These are phyloP conservation scores for Myotis daubentonii DNA, from an alignment of 2,797 vertebrate genomes.

Conservation along the genomic window DNA sequence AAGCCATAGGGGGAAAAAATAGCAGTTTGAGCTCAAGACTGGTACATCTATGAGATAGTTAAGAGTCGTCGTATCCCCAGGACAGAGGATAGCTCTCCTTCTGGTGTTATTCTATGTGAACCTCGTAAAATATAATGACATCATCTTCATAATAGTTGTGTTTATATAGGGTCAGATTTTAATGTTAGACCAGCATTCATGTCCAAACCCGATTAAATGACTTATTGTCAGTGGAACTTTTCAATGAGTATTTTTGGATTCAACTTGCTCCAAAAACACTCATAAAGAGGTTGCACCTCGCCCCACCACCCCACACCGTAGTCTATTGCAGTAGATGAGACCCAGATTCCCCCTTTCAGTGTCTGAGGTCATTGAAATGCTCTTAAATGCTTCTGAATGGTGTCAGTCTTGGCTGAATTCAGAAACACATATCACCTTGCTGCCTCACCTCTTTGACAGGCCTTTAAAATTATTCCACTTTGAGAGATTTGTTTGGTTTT, in stretches of 20 bases:
- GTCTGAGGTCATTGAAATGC: background rate
- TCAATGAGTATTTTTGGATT: constrained; percentile 8
- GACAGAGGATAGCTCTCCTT: background rate
- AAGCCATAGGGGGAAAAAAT: background rate
- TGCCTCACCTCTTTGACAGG: constrained; percentile 33
- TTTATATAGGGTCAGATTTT: background rate
- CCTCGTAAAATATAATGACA: constrained; percentile 8
- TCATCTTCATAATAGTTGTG: background rate
- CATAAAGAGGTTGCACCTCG: background rate
- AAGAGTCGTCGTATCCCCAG: background rate
- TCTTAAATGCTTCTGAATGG: background rate
- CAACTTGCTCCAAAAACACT: background rate
- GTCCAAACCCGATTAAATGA: background rate
- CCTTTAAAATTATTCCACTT: constrained; percentile 60
- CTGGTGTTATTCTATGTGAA: background rate
- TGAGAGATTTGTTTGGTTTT: constrained; percentile 51
- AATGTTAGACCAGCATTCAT: constrained; percentile 39
- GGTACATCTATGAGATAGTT: background rate
- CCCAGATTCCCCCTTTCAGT: background rate
- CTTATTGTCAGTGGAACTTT: background rate
- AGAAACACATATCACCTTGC: background rate
- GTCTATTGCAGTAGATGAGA: background rate
- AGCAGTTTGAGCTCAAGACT: background rate
- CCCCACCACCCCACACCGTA: fast-evolving
- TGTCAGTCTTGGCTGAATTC: background rate